phyloP scores from a whole-genome alignment of 2,888 invertebrate genomes.

The Xestia sexstrigata region DNA sequence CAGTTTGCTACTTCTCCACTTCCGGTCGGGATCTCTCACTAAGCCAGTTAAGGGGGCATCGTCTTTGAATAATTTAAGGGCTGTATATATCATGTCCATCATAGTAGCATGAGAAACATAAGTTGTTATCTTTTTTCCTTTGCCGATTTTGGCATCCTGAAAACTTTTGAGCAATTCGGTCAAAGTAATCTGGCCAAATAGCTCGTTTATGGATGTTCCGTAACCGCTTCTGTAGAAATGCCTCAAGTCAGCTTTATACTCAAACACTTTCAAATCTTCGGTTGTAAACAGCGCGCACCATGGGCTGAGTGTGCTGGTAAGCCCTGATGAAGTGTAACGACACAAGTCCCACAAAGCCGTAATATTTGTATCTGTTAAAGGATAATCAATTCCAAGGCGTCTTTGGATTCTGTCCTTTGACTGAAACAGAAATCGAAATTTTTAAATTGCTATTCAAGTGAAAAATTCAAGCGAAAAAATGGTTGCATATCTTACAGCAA shows the following conservation, averaged over 20 bases:
- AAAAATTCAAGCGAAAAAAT: neutral
- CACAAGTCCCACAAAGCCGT: slow-evolving; percentile 94
- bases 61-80: slow-evolving; percentile 93
- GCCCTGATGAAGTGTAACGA: slow-evolving; percentile 93
- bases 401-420: slow-evolving; percentile 88
- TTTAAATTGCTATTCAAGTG: neutral
- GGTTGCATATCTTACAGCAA: slow-evolving; percentile 75
- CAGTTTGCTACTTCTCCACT: slow-evolving; percentile 93
- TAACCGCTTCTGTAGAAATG: slow-evolving; percentile 92
- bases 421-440: slow-evolving; percentile 64
- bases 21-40: slow-evolving; percentile 91
- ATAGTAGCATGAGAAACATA: slow-evolving; percentile 93
- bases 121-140: slow-evolving; percentile 90
- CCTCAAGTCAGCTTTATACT: slow-evolving; percentile 94
- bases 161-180: slow-evolving; percentile 92
- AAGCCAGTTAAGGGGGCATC: slow-evolving; percentile 89
- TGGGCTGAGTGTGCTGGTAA: slow-evolving; percentile 88
- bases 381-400: slow-evolving; percentile 87
- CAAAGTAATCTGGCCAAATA: slow-evolving; percentile 92
- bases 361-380: slow-evolving; percentile 85
- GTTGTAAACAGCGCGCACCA: slow-evolving; percentile 95
- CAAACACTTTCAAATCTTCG: slow-evolving; percentile 93
- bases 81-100: slow-evolving; percentile 91
- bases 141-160: slow-evolving; percentile 78
- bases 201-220: slow-evolving; percentile 88